Percentiles rank a stretch among this genome's conserved stretches.
Evolutionary conservation across 2,888 invertebrate genomes (phyloP).

Genomic region (Lepidonotus clava): DNA sequence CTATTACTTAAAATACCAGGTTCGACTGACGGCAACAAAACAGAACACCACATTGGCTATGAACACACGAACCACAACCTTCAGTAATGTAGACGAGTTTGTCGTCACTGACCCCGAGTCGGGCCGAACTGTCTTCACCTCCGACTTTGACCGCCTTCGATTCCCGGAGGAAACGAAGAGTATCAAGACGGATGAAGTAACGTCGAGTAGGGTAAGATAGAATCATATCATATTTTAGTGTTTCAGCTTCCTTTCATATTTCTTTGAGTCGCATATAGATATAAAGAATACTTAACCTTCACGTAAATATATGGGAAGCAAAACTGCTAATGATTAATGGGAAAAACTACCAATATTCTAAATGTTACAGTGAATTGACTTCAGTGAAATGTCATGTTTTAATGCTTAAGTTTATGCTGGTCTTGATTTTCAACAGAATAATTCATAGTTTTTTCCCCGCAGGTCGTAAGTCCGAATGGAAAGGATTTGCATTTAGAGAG

Average conservation of each 20-base stretch:
- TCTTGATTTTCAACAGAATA: too few relatives aligned
- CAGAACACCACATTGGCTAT: background rate
- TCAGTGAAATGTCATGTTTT: too few relatives aligned
- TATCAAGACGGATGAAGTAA: background rate
- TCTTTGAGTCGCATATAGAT: too few relatives aligned
- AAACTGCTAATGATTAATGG: too few relatives aligned
- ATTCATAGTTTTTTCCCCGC: background rate
- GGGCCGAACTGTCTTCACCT: constrained; percentile 43
- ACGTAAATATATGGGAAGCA: too few relatives aligned
- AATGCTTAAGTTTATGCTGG: too few relatives aligned
- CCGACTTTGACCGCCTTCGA: constrained; percentile 14
- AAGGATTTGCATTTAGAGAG: constrained; percentile 39
- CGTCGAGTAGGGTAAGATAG: constrained; percentile 45
- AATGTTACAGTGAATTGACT: too few relatives aligned
- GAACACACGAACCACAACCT: background rate
- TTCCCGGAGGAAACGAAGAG: constrained; percentile 52
- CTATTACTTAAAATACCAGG: background rate
- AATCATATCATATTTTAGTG: too few relatives aligned
- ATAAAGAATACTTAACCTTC: too few relatives aligned
- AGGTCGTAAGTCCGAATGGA: constrained; percentile 35
- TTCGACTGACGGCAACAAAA: background rate
- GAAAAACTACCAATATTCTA: too few relatives aligned
- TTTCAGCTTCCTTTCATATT: too few relatives aligned
- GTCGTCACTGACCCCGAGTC: constrained; percentile 50
- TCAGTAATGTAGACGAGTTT: constrained; percentile 28